Conservation (phyloP, 1,140 invertebrate species). For the Cydia amplana region DNA sequence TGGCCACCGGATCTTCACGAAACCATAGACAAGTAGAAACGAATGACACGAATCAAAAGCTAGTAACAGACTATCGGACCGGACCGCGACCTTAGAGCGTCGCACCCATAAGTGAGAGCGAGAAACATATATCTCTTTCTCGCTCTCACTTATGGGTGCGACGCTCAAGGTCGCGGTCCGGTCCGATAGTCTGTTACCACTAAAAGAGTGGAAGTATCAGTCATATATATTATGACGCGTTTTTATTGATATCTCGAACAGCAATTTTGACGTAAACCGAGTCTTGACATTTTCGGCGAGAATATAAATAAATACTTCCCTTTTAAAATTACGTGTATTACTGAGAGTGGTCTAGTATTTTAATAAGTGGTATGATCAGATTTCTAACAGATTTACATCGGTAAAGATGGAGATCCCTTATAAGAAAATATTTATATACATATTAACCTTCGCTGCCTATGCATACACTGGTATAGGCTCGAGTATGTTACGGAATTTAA, state of each 20-base stretch:
- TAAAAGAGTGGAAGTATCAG: too few relatives aligned
- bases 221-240: not conserved
- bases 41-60: not conserved
- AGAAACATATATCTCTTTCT: too few relatives aligned
- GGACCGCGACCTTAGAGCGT: too few relatives aligned
- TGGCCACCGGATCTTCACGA: constrained; percentile 70
- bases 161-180: too few relatives aligned
- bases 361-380: not conserved
- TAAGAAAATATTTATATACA: constrained; percentile 86
- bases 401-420: constrained; percentile 84
- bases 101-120: too few relatives aligned
- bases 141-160: too few relatives aligned
- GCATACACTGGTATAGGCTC: constrained; percentile 90
- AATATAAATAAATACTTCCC: constrained; percentile 33
- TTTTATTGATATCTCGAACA: constrained; percentile 2
- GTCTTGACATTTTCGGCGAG: constrained; percentile 13
- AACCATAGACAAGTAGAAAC: constrained; percentile 6
- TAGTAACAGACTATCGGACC: too few relatives aligned
- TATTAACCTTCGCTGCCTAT: constrained; percentile 87
- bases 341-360: constrained; percentile 33
- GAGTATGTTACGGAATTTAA: constrained; percentile 84
- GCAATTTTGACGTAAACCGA: not conserved
- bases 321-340: constrained; percentile 44
- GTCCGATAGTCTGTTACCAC: too few relatives aligned
- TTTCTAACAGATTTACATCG: not conserved